phyloP scores from a whole-genome alignment of 2,113 vertebrate species.

The Prolemur simus region DNA sequence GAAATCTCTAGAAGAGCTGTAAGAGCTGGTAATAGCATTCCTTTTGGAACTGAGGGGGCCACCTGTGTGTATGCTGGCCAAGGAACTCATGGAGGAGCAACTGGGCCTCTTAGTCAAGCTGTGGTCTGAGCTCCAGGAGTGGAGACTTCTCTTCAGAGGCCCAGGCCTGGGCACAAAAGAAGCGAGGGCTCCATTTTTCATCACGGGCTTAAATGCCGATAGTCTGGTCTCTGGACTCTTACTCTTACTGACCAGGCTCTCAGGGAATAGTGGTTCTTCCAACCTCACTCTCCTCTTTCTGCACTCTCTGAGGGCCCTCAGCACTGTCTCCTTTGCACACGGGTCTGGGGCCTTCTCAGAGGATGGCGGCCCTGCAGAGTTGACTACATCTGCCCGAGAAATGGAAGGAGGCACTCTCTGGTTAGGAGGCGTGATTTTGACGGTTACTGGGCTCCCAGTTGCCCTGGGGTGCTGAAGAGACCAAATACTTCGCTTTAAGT shows the following conservation, averaged over 20 bases:
- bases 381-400: conserved; percentile 75
- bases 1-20: conserved; percentile 88
- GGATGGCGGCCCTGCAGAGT: conserved; percentile 45
- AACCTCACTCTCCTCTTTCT: conserved; percentile 85
- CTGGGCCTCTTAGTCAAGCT: conserved; percentile 85
- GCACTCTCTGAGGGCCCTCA: conserved; percentile 88
- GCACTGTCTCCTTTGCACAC: conserved; percentile 90
- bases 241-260: conserved; percentile 83
- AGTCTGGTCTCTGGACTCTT: conserved; percentile 75
- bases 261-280: conserved; percentile 73
- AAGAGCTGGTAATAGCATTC: conserved; percentile 94
- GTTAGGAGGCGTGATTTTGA: conserved; percentile 87
- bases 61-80: conserved; percentile 59
- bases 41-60: conserved; percentile 84
- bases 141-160: conserved; percentile 86
- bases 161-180: conserved; percentile 91
- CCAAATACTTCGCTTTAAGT: conserved; percentile 84
- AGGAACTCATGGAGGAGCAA: conserved; percentile 87
- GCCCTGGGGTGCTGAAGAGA: conserved; percentile 82
- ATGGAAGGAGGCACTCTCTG: conserved; percentile 55
- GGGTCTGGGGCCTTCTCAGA: conserved; percentile 78
- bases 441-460: conserved; percentile 87
- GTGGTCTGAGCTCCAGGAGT: conserved; percentile 78
- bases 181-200: conserved; percentile 85
- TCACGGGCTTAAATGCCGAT: conserved; percentile 88